These are phyloP conservation scores for Austrolebias charrua DNA, from an alignment of 2,797 vertebrate species.

Conservation along the genomic window DNA sequence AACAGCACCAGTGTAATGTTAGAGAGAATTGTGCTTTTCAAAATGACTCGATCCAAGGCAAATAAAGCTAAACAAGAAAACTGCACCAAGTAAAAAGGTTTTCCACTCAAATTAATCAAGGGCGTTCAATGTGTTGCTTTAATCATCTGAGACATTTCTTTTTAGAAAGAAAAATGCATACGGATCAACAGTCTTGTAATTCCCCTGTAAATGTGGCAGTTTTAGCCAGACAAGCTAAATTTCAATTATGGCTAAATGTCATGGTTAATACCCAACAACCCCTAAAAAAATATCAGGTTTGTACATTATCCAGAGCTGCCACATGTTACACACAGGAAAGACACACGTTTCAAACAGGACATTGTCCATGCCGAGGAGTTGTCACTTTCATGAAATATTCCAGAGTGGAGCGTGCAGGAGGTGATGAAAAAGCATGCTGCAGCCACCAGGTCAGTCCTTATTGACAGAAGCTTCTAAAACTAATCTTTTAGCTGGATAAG, in stretches of 20 bases:
- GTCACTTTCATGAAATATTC: background rate
- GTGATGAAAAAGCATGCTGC: background rate
- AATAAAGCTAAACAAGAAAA: slow-evolving; percentile 22
- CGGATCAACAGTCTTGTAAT: background rate
- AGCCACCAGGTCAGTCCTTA: background rate
- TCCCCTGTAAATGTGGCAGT: background rate
- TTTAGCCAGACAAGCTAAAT: background rate
- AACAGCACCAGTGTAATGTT: slow-evolving; percentile 13
- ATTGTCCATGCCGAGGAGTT: background rate
- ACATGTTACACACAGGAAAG: background rate
- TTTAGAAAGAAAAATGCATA: background rate
- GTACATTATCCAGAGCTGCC: slow-evolving; percentile 2
- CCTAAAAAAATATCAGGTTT: background rate
- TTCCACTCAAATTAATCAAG: too few species aligned
- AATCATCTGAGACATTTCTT: background rate
- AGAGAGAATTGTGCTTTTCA: slow-evolving; percentile 10
- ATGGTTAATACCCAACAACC: background rate
- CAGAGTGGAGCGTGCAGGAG: background rate
- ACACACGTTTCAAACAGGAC: background rate
- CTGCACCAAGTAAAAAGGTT: background rate
- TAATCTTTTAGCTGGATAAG: background rate
- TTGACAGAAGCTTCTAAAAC: slow-evolving; percentile 1
- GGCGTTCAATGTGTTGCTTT: too few species aligned
- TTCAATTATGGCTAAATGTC: background rate
- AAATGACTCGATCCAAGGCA: slow-evolving; percentile 19